phyloP scores from a whole-genome alignment of 1,140 invertebrate genomes.

The Proctacanthus coquilletti region DNA sequence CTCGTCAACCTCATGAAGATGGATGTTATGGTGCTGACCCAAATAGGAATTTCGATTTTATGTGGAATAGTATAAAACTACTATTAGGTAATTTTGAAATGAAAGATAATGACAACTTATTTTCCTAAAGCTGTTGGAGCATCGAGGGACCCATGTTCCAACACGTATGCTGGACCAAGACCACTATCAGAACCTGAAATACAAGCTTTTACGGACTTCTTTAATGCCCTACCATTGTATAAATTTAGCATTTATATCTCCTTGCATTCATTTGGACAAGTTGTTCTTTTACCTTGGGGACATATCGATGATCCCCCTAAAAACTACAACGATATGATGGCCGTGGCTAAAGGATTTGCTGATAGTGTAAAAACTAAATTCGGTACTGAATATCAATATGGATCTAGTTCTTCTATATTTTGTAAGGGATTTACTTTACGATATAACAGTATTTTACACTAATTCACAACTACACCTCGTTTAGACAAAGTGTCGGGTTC shows the following conservation, averaged over 20 bases:
- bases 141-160: slow-evolving; percentile 35
- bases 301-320: slow-evolving; percentile 28
- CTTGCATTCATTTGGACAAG: slow-evolving; percentile 35
- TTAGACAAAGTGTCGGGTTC: slow-evolving; percentile 34
- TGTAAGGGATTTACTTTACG: no score
- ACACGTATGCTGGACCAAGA: slow-evolving; percentile 37
- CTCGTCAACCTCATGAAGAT: slow-evolving; percentile 30
- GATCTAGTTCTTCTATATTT: slow-evolving; percentile 33
- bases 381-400: slow-evolving; percentile 31
- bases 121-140: slow-evolving; percentile 30
- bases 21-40: slow-evolving; percentile 43
- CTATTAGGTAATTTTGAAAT: neutral
- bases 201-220: slow-evolving; percentile 26
- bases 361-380: slow-evolving; percentile 26
- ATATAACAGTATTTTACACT: neutral
- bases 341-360: slow-evolving; percentile 30
- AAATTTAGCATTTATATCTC: slow-evolving; percentile 32
- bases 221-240: slow-evolving; percentile 20
- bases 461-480: neutral
- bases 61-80: slow-evolving; percentile 37
- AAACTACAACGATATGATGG: slow-evolving; percentile 34
- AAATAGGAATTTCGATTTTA: slow-evolving; percentile 52
- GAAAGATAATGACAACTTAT: neutral
- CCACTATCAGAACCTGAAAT: slow-evolving; percentile 47
- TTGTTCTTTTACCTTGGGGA: slow-evolving; percentile 31